Percentiles rank a stretch among this genome's conserved stretches.
These are phyloP conservation scores for Varecia variegata DNA, from an alignment of 2,797 vertebrate genomes.

Conservation along the genomic window DNA sequence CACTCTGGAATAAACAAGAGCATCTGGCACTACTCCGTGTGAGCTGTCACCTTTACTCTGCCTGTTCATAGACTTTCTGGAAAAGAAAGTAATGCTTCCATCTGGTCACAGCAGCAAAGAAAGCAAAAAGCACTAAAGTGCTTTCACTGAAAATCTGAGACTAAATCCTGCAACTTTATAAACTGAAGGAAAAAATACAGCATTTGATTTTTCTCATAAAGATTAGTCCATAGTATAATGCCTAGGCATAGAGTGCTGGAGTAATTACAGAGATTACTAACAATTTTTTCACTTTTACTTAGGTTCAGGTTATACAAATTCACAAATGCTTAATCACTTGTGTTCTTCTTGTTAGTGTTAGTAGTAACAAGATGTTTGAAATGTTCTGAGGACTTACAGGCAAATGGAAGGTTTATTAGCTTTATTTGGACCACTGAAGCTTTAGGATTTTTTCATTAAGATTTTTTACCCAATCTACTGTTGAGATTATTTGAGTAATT, in stretches of 20 bases:
- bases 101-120: slow-evolving; percentile 69
- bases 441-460: background rate
- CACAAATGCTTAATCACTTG: background rate
- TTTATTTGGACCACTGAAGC: background rate
- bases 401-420: background rate
- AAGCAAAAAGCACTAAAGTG: slow-evolving; percentile 1
- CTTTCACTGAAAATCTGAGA: slow-evolving; percentile 6
- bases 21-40: slow-evolving; percentile 55
- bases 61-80: slow-evolving; percentile 75
- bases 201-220: background rate
- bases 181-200: background rate
- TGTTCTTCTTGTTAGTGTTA: background rate
- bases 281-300: background rate
- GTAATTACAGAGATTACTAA: background rate
- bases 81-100: slow-evolving; percentile 67
- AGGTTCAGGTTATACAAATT: background rate
- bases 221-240: background rate
- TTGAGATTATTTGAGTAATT: background rate
- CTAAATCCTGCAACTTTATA: background rate
- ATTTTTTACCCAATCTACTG: background rate
- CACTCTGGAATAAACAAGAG: slow-evolving; percentile 69
- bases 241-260: background rate
- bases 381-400: background rate
- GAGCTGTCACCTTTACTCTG: slow-evolving; percentile 77
- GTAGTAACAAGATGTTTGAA: background rate